Base-by-base conservation (phyloP, 1,140 invertebrate species). In the Scaptomyza hsui region DNA sequence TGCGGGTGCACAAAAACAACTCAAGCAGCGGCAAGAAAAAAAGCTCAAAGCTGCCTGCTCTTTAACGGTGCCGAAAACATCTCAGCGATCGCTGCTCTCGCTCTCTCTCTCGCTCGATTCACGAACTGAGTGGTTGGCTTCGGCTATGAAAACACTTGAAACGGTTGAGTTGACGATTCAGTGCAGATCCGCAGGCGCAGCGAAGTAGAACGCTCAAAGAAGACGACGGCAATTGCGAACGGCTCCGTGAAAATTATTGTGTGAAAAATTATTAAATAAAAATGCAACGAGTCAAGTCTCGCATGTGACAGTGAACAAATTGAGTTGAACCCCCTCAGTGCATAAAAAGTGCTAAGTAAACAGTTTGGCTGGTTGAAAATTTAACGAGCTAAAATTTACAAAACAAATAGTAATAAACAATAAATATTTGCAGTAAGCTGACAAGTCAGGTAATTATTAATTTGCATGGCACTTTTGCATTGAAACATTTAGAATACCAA, bases 171-270 rank as follows among this genome's bases (percentile, higher is more conserved):
- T 62, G 21, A 53, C 59, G 48, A 21, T 62, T 76, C 74, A 77
- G 71, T 72, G 49, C 78, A 89, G 82, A 88, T 88, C 48, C 61
- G 67, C 72, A 78, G 51, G 67, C 81, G 51, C 76, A 80, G 24
- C 78, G 78, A 86, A 70, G 57, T 78, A 75, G 82, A 89, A 69
- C 77, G 53, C 26, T 15, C 39, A 32, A 26, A 19, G 41, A 18
- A 32, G 29, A 26, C 48, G 16, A 45, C 45, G 45, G 35, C 21
- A 49, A 56, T 53, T 48, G 48, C 16, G 2, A 62, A 41, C 18
- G 61, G 47, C 63, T 76, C 57, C 64, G 41, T 41, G 6, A 37
- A 41, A 51, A 61, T 56, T 29, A 24, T 52, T 60, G 57, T 73
- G 65, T 53, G 47, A 53, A 69, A 41, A 69, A 32, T 67, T 56